phyloP scores from a whole-genome alignment of 2,888 invertebrate species.

The Eilema griseolum region DNA sequence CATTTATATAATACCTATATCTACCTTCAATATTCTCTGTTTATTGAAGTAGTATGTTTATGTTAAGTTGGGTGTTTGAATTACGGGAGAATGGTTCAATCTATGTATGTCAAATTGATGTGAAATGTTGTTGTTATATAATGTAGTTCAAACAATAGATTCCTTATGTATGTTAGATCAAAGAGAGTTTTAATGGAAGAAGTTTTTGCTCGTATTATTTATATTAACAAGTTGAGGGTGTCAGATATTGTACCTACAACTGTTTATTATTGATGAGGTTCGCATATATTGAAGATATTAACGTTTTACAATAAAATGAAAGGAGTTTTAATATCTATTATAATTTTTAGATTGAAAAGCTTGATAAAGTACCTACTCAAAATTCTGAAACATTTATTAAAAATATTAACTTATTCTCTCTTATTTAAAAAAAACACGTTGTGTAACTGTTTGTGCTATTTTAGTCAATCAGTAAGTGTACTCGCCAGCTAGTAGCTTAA shows the following conservation, averaged over 20 bases:
- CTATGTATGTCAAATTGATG: background rate
- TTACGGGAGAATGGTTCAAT: slow-evolving; percentile 7
- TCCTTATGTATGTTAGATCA: background rate
- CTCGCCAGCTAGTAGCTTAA: background rate
- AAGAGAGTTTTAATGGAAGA: background rate
- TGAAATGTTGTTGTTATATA: background rate
- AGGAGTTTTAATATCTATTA: background rate
- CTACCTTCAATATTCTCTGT: background rate
- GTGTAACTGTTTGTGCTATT: too few relatives aligned
- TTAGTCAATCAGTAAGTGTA: background rate
- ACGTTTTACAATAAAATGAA: background rate
- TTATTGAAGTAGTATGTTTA: slow-evolving; percentile 5
- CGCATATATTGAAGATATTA: background rate
- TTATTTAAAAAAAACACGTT: too few relatives aligned
- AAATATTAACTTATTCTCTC: too few relatives aligned
- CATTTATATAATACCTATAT: too few relatives aligned
- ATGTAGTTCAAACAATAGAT: background rate
- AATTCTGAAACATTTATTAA: background rate
- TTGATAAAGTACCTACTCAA: background rate
- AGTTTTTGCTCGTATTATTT: background rate
- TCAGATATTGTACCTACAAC: background rate
- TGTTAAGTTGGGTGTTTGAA: background rate
- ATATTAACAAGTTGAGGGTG: background rate
- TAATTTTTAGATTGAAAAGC: background rate
- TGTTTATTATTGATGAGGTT: background rate